Base-by-base conservation (phyloP, 2,797 vertebrate species). In the Pteronotus mesoamericanus region DNA sequence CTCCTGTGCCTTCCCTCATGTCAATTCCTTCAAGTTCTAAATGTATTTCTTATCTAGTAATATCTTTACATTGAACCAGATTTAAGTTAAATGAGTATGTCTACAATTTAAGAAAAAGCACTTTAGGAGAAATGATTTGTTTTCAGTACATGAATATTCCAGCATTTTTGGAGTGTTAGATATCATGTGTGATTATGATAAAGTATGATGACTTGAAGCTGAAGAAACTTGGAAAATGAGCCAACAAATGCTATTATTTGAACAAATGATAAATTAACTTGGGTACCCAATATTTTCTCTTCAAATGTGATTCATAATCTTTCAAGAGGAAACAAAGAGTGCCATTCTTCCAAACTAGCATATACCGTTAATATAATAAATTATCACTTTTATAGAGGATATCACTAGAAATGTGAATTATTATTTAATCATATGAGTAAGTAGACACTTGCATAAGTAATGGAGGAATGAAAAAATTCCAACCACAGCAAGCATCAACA, bases 341-440 rank as follows among this genome's bases (percentile, higher is more conserved):
- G 26, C 7, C 26, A 93, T 86, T 91, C 57, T 95, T 89, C 74
- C 12, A 59, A 48, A 42, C 18, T 22, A 93, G 78, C 8, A 55
- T 15, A 82, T 39, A 69, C 32, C 64, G 34, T 51, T 64, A 89
- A 22, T 80, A n/a, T 59, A 71, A 87, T 87, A 29, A 93, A 88
- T 82, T 75, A 53, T 39, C 59, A 57, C 51, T 79, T 82, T 95
- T 69, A 96, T 75, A 39, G 7, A 85, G 4, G 0, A 5, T 72
- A 66, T 71, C 29, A 77, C 24, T 57, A 71, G 53, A 95, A 91
- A 55, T 11, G 6, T 22, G n/a, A 85, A 42, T 51, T 39, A 86
- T 94, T 82, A 83, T 82, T 94, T 93, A 96, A 83, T 88, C 74
- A 85, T 26, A 51, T 79, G n/a, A 83, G 51, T 26, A 87, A 79